A percentile compares a stretch with the other conserved stretches of the same genome.
These are phyloP conservation scores for Electrona antarctica DNA, from an alignment of 2,113 vertebrate species.

Conservation along the genomic window DNA sequence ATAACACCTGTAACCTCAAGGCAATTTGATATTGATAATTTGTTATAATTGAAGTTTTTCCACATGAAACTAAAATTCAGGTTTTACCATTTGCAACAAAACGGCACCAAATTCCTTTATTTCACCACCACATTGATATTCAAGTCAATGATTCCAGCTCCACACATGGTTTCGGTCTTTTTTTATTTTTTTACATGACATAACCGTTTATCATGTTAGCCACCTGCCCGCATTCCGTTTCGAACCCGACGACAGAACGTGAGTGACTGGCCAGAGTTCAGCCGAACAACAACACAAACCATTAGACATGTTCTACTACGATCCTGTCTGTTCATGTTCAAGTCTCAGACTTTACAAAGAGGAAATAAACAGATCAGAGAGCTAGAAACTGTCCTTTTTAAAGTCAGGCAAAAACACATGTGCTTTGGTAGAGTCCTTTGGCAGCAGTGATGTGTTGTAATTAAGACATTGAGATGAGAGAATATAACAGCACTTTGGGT, in stretches of 20 bases:
- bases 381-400: conserved; percentile 18
- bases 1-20: too few relatives aligned
- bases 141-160: too few relatives aligned
- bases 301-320: not conserved
- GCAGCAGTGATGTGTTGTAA: conserved; percentile 6
- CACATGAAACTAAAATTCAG: too few relatives aligned
- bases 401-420: conserved; percentile 16
- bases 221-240: not conserved
- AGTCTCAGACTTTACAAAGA: conserved; percentile 39
- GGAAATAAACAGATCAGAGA: conserved; percentile 7
- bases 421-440: conserved; percentile 45
- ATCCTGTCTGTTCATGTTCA: conserved; percentile 30
- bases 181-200: not conserved
- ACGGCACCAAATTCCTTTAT: not conserved
- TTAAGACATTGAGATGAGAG: not conserved
- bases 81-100: not conserved
- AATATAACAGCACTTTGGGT: not conserved
- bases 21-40: too few relatives aligned
- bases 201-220: conserved; percentile 16
- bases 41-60: too few relatives aligned
- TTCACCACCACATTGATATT: conserved; percentile 7
- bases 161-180: too few relatives aligned
- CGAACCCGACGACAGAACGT: not conserved
- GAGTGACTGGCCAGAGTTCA: conserved; percentile 3
- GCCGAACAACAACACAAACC: not conserved